Percentiles rank a stretch among this genome's conserved stretches.
Evolutionary conservation across 2,113 vertebrate species (phyloP).

Genomic region (Mola mola): DNA sequence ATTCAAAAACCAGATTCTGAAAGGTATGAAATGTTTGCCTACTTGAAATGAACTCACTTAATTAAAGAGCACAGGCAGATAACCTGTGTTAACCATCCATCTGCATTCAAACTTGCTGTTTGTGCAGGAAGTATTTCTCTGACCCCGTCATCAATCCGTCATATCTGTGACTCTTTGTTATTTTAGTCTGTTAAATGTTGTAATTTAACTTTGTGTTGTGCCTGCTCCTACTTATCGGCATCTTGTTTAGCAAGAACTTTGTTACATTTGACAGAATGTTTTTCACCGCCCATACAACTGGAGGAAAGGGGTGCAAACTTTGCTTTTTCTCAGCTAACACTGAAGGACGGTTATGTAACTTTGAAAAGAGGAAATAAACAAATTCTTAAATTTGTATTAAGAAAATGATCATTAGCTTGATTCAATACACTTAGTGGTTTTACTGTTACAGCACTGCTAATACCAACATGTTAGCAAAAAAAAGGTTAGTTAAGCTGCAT

Average conservation of each 20-base stretch:
- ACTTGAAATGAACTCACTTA: conserved; percentile 46
- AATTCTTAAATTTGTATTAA: too few species aligned
- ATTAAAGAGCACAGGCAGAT: conserved; percentile 28
- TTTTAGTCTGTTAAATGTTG: neutral
- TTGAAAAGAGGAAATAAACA: too few species aligned
- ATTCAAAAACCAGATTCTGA: conserved; percentile 21
- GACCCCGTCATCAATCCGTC: conserved; percentile 36
- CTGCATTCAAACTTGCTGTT: conserved; percentile 24
- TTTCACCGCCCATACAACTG: neutral
- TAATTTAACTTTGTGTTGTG: neutral
- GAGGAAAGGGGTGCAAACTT: neutral
- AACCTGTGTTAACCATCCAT: conserved; percentile 30
- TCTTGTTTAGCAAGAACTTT: neutral
- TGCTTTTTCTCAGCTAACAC: neutral
- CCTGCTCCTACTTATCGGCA: neutral
- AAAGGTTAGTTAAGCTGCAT: too few species aligned
- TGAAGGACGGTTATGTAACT: neutral
- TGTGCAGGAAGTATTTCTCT: conserved; percentile 19
- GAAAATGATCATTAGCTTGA: too few species aligned
- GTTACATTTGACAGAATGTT: neutral
- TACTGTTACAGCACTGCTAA: too few species aligned
- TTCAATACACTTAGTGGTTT: too few species aligned
- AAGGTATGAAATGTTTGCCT: conserved; percentile 32
- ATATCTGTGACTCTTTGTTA: conserved; percentile 17
- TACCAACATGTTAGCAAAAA: too few species aligned